Evolutionary conservation across 2,888 invertebrate species (phyloP), one percentile per base, ranked within the genome.

Genomic region (Tuberolachnus salignus): DNA sequence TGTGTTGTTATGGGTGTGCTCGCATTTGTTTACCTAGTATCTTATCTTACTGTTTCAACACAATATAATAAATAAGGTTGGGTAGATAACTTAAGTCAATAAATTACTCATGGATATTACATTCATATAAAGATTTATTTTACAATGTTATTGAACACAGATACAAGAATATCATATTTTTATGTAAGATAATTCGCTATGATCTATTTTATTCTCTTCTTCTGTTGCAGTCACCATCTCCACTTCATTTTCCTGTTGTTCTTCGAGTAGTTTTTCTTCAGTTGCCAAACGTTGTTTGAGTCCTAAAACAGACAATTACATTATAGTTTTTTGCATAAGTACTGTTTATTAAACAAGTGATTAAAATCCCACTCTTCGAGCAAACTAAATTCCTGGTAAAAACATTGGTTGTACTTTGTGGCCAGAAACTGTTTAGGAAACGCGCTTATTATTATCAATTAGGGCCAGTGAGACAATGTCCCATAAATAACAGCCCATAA

Each of bases 221-320:
- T 78, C 78, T 42, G 46, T 16, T 14, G 73, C 42, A 11, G 57
- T 46, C 2, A 73, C 73, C 78, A 78, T 78, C 51, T 69, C 78
- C n/a, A 69, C 78, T 42, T 78, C 78, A 69, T 78, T 78, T 69
- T 78, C 78, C n/a, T 78, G 69, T 13, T 78, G 57, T 78, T 78
- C 75, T 59, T 78, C 78, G 0, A 78, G 78, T 23, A 78, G 42
- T 78, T 78, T 78, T 78, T 78, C 78, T 78, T 78, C 78, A 51
- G 69, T 78, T 11, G 59, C 69, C 51, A 78, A 69, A 78, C 78
- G 78, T 61, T 78, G 78, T 42, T 78, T 78, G 14, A 78, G 78
- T 49, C 78, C 78, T 78, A 14, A 57, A 44, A 72, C 14, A 61
- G 49, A 61, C 14, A 26, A 34, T 1, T 1, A 44, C 44, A 42